A percentile compares a stretch with the other conserved stretches of the same genome.
Conservation (phyloP, 2,113 vertebrate species). For the Crotalus viridis region DNA sequence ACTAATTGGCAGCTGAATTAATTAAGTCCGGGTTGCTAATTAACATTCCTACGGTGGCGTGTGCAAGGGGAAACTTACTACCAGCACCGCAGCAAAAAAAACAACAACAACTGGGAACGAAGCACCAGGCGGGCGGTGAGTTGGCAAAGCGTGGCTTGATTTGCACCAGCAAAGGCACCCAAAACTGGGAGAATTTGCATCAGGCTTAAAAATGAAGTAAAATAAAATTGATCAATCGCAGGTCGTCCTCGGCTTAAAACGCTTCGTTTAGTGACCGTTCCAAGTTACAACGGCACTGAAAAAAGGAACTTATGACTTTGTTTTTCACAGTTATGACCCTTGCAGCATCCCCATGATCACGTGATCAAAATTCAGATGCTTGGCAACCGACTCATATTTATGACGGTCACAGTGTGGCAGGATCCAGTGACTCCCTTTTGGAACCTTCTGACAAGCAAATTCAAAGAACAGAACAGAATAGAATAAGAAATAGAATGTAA, state of each 20-base stretch:
- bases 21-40: conserved; percentile 69
- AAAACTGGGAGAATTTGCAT: background rate
- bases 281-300: background rate
- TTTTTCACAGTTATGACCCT: background rate
- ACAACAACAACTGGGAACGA: background rate
- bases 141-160: background rate
- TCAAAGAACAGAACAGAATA: no score
- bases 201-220: background rate
- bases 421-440: background rate
- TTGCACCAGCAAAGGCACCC: background rate
- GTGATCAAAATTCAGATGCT: background rate
- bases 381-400: background rate
- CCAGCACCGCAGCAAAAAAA: background rate
- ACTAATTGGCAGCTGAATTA: conserved; percentile 71
- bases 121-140: background rate
- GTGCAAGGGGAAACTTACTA: conserved; percentile 6
- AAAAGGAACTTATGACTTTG: background rate
- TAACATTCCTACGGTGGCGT: conserved; percentile 69
- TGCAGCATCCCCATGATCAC: background rate
- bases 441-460: no score
- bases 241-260: background rate
- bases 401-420: rapidly evolving
- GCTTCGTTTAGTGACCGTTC: background rate
- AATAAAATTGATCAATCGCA: background rate
- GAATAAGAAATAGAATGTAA: no score